A percentile compares a stretch with the other conserved stretches of the same genome.
Evolutionary conservation across 2,888 invertebrate species (phyloP).

Genomic region (Eupithecia subumbrata): DNA sequence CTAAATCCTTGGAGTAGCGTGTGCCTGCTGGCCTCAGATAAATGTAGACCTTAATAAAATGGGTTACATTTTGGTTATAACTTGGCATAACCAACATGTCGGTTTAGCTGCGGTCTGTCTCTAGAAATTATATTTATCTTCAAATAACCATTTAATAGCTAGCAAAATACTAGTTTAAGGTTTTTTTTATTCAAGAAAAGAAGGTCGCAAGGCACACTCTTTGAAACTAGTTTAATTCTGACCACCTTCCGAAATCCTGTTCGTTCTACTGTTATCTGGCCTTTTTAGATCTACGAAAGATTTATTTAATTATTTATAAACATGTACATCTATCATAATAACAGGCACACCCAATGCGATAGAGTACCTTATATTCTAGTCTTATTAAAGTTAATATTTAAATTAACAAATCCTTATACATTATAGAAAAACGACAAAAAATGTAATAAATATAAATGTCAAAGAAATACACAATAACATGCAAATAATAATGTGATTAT

Average conservation of each 20-base stretch:
- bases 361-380: too few species aligned
- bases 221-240: background rate
- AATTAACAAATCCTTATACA: too few species aligned
- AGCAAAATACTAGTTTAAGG: background rate
- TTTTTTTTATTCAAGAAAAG: background rate
- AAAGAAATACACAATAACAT: too few species aligned
- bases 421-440: too few species aligned
- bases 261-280: background rate
- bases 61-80: constrained; percentile 6
- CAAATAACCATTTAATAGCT: background rate
- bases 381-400: too few species aligned
- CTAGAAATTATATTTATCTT: background rate
- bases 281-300: too few species aligned
- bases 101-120: background rate
- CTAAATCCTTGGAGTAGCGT: constrained; percentile 39
- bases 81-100: background rate
- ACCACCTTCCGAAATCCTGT: background rate
- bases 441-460: too few species aligned
- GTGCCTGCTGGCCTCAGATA: constrained; percentile 43
- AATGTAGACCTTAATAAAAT: constrained; percentile 41
- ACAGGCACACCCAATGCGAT: too few species aligned
- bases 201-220: background rate
- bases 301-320: too few species aligned
- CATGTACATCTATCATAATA: too few species aligned
- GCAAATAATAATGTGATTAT: too few species aligned